Conservation (phyloP, 2,797 vertebrate genomes). For the Jordanella pulchra region DNA sequence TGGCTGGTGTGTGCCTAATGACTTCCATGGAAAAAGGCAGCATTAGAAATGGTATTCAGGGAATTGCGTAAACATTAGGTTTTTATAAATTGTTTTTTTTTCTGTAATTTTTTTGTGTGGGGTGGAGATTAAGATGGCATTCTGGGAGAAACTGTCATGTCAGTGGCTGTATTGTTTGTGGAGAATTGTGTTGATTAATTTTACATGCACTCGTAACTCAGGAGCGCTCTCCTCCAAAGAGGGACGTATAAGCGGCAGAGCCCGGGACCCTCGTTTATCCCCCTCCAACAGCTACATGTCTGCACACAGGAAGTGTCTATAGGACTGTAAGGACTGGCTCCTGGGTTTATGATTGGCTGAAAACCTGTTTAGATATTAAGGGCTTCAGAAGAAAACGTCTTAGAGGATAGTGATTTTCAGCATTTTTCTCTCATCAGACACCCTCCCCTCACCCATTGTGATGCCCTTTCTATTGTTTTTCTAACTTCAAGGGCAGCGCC, state of each 20-base stretch:
- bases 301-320: constrained; percentile 22
- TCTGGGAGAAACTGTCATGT: constrained; percentile 83
- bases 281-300: constrained; percentile 39
- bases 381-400: constrained; percentile 7
- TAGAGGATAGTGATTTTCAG: neutral
- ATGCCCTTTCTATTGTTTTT: too few relatives aligned
- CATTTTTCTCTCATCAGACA: too few relatives aligned
- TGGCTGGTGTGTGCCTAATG: constrained; percentile 81
- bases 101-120: constrained; percentile 74
- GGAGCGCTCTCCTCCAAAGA: constrained; percentile 66
- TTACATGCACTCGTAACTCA: constrained; percentile 70
- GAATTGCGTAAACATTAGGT: constrained; percentile 78
- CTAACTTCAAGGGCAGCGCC: too few relatives aligned
- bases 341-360: constrained; percentile 23
- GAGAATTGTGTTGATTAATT: constrained; percentile 82
- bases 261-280: constrained; percentile 55
- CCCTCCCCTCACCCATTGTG: too few relatives aligned
- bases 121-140: constrained; percentile 84
- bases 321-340: constrained; percentile 12
- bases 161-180: constrained; percentile 82
- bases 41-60: constrained; percentile 78
- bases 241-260: constrained; percentile 54
- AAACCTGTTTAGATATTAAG: constrained; percentile 24
- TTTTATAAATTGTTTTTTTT: constrained; percentile 76
- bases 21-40: constrained; percentile 78